phyloP scores from a whole-genome alignment of 2,797 vertebrate genomes.

The Florisuga fusca region DNA sequence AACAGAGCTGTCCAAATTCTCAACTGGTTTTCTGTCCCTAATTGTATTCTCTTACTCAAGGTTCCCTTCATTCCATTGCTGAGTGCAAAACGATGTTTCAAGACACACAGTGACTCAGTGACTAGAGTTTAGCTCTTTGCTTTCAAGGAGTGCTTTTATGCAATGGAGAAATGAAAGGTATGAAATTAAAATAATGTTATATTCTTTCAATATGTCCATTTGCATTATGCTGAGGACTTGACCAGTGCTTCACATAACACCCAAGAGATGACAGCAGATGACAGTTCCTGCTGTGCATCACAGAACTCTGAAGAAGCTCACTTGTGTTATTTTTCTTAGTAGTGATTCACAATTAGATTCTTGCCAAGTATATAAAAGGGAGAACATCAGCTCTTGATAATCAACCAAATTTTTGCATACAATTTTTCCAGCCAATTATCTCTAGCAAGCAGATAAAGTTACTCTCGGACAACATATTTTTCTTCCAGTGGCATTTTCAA shows the following conservation, averaged over 20 bases:
- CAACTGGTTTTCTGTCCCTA: background rate
- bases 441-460: background rate
- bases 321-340: background rate
- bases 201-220: conserved; percentile 26
- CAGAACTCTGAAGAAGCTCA: background rate
- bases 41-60: background rate
- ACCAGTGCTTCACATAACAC: background rate
- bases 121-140: background rate
- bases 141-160: conserved; percentile 33
- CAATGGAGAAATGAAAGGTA: conserved; percentile 2
- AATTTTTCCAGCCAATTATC: background rate
- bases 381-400: background rate
- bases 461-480: background rate
- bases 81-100: conserved; percentile 52
- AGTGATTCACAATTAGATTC: background rate
- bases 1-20: background rate
- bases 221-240: background rate
- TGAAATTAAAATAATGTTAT: conserved; percentile 21
- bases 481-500: background rate
- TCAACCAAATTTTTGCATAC: background rate
- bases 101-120: background rate
- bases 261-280: background rate
- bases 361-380: background rate
- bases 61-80: background rate
- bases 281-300: background rate